phyloP scores from a whole-genome alignment of 2,888 invertebrate species.

The Mythimna impura region DNA sequence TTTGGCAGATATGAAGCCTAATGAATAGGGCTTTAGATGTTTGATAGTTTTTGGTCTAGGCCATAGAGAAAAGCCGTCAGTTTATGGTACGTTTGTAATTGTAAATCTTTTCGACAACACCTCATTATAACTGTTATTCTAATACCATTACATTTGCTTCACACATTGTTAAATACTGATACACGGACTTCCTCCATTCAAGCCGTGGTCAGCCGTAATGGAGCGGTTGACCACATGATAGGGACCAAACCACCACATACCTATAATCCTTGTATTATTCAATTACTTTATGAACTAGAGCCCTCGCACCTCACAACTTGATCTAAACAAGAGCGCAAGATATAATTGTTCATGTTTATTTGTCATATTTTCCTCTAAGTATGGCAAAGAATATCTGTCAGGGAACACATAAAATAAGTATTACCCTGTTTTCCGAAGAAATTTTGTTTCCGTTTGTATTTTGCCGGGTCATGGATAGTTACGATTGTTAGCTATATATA shows the following conservation, averaged over 20 bases:
- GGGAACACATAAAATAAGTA: not conserved
- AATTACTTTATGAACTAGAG: slow-evolving; percentile 53
- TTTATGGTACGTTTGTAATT: not conserved
- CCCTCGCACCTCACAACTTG: slow-evolving; percentile 26
- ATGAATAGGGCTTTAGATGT: not conserved
- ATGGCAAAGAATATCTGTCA: not conserved
- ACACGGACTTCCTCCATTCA: slow-evolving; percentile 76
- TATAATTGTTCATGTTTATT: slow-evolving; percentile 19
- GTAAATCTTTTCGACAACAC: not conserved
- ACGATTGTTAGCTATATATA: not conserved
- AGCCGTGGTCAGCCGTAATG: slow-evolving; percentile 73
- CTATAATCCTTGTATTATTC: slow-evolving; percentile 53
- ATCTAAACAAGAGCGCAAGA: slow-evolving; percentile 26
- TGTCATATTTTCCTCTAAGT: slow-evolving; percentile 14
- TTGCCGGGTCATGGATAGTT: not conserved
- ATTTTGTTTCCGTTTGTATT: not conserved
- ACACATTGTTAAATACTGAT: slow-evolving; percentile 67
- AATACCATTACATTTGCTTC: slow-evolving; percentile 41
- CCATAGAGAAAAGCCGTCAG: not conserved
- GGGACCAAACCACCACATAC: slow-evolving; percentile 61
- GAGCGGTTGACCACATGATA: slow-evolving; percentile 78
- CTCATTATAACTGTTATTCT: slow-evolving; percentile 27
- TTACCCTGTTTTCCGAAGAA: slow-evolving; percentile 9
- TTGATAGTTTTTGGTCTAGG: not conserved
- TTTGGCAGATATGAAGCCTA: too few relatives aligned